Percentiles rank a stretch among this genome's conserved stretches.
Conservation (phyloP, 2,797 vertebrate genomes). For the Cyclura pinguis region DNA sequence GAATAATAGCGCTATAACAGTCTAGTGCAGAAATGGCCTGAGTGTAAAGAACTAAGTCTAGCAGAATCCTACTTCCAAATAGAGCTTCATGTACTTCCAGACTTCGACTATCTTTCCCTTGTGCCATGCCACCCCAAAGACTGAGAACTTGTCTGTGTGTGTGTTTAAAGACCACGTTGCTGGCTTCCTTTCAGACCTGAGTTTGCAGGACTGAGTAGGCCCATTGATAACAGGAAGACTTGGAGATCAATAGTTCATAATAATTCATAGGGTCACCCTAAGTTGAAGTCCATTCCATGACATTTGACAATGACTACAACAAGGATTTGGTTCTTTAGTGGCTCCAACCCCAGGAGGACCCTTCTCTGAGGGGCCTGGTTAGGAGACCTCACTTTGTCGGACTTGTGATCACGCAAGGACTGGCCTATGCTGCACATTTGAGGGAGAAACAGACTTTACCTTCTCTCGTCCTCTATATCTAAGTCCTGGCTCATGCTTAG, state of each 20-base stretch:
- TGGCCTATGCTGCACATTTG: not conserved
- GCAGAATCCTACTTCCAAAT: not conserved
- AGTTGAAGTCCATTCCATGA: too few species aligned
- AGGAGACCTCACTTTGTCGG: not conserved
- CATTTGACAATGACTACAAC: too few species aligned
- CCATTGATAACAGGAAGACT: too few species aligned
- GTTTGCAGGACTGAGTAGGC: too few species aligned
- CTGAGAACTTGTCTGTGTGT: not conserved
- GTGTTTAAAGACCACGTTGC: too few species aligned
- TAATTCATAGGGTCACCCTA: too few species aligned
- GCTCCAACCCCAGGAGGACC: not conserved
- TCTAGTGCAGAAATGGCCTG: too few species aligned
- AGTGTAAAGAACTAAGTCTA: not conserved
- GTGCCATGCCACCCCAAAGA: too few species aligned
- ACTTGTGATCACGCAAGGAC: not conserved
- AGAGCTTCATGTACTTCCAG: too few species aligned
- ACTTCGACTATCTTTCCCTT: not conserved
- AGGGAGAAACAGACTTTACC: not conserved
- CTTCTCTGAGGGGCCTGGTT: not conserved
- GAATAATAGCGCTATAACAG: too few species aligned
- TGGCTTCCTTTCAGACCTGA: too few species aligned
- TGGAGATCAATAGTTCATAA: too few species aligned
- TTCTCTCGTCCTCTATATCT: not conserved
- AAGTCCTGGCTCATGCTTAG: not conserved
- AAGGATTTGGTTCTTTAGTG: not conserved